Base-by-base conservation (phyloP, 2,888 invertebrate genomes). In the Pachymerium ferrugineum region DNA sequence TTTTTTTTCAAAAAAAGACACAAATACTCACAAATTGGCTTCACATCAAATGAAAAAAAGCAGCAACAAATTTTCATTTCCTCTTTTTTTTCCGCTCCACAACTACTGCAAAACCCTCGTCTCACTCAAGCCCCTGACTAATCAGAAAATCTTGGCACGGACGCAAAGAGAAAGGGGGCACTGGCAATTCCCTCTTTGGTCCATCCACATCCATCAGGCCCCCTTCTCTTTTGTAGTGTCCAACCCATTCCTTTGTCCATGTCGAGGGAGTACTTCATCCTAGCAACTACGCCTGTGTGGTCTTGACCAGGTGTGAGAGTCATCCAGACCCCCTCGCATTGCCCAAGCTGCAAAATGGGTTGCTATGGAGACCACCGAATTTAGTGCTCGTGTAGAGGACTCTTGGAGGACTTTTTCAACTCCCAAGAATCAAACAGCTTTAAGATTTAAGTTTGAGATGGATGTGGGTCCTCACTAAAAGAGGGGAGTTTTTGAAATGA, bases 111-210 rank as follows among this genome's bases (percentile, higher is more conserved):
- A 54, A 54, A n/a, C 47, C 47, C 47, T 8, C 19, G 47, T 54
- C 47, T 54, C 47, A 54, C 22, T 54, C 47, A 22, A 54, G 47
- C 19, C 47, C 47, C 47, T 54, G 47, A 54, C 47, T 54, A 54
- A 54, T 54, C 47, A 54, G 47, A 54, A 54, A 54, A 54, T 54
- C 47, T 54, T 54, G 47, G 47, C 47, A 54, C 47, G 47, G 47
- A 54, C 47, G 16, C 47, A 19, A 54, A 54, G 22, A 5, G 47
- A 54, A 54, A 54, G 22, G 47, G 47, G 47, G 47, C 47, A 54
- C 47, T 19, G 47, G 47, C 47, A 54, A 54, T 54, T 54, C 47
- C 47, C 47, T 54, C 47, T 54, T 54, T 54, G 47, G 47, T 54
- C 47, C 47, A 54, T 54, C 47, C 47, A 54, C 47, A 54, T 54